Evolutionary conservation across 2,888 invertebrate species (phyloP).

Genomic region (Helleia helle): DNA sequence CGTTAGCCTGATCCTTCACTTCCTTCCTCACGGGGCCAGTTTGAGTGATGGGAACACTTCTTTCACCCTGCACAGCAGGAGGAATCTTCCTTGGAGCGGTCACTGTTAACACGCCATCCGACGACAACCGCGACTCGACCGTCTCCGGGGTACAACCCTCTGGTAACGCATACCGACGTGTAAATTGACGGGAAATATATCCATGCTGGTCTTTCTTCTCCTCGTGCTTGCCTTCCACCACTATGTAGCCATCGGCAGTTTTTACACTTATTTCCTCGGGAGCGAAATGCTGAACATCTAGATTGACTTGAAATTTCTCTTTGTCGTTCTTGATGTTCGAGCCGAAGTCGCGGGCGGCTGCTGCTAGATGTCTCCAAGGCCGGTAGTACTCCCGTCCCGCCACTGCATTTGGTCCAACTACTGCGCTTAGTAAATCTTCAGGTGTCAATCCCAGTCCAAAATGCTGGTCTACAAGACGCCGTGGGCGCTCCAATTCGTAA

Average conservation of each 20-base stretch:
- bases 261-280: conserved; percentile 85
- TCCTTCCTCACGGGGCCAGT: conserved; percentile 75
- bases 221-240: conserved; percentile 86
- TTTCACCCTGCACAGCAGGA: conserved; percentile 51
- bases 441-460: conserved; percentile 66
- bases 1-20: conserved; percentile 62
- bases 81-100: conserved; percentile 72
- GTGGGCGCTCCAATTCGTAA: conserved; percentile 50
- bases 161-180: conserved; percentile 83
- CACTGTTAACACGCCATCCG: conserved; percentile 82
- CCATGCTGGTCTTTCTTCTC: conserved; percentile 85
- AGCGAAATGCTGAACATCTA: conserved; percentile 84
- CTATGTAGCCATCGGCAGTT: conserved; percentile 79
- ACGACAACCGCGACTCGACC: conserved; percentile 81
- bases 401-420: conserved; percentile 30
- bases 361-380: conserved; percentile 58
- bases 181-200: conserved; percentile 82
- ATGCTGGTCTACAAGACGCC: conserved; percentile 66
- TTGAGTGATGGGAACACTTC: conserved; percentile 74
- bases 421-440: conserved; percentile 52
- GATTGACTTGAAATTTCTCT: conserved; percentile 69
- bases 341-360: conserved; percentile 63
- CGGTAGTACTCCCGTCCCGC: conserved; percentile 48
- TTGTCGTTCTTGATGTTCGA: conserved; percentile 68
- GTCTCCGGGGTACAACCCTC: conserved; percentile 79